Base-by-base conservation (phyloP, 2,113 vertebrate genomes). In the Mobula birostris region DNA sequence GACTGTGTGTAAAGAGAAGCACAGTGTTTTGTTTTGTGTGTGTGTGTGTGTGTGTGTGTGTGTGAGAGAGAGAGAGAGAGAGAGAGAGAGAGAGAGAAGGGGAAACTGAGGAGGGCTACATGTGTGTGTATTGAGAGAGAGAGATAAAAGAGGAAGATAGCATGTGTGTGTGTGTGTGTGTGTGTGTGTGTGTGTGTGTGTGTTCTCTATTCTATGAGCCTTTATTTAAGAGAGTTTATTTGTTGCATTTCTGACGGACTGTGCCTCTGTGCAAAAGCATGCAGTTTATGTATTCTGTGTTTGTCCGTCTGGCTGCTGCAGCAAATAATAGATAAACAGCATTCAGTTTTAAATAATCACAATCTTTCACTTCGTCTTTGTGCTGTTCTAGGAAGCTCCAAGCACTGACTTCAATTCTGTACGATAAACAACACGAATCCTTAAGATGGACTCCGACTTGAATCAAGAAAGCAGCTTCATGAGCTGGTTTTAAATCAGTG, bases 371-470 rank as follows among this genome's bases (percentile, higher is more conserved):
- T 66, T 90, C 85, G 61, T 90, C 48, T 87, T 87, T 87, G 58
- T 5, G 11, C 48, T 85, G 85, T 66, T 88, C 85, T n/a, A 1
- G 85, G 12, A 15, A 88, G 85, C 58, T 66, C 85, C 85, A 90
- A 90, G 61, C 61, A 15, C 61, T 90, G 85, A 90, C 85, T 29
- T 29, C 85, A 66, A 63, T 32, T 66, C 85, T 90, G 29, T 32
- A 90, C 66, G 66, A 90, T 32, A 90, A 90, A 66, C 15, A 66
- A 32, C 85, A 66, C 63, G 61, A 90, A 68, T 66, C 85, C 63
- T 90, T 66, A 66, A 90, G 61, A 63, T 66, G 61, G 61, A 90
- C 61, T 36, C 61, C 85, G 66, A 90, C n/a, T 90, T 90, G n/a
- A 58, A 90, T 32, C 85, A 68, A 90, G 85, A 66, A 90, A 90